Evolutionary conservation across 1,140 invertebrate species (phyloP).

Genomic region (Drosophila equinoxialis): DNA sequence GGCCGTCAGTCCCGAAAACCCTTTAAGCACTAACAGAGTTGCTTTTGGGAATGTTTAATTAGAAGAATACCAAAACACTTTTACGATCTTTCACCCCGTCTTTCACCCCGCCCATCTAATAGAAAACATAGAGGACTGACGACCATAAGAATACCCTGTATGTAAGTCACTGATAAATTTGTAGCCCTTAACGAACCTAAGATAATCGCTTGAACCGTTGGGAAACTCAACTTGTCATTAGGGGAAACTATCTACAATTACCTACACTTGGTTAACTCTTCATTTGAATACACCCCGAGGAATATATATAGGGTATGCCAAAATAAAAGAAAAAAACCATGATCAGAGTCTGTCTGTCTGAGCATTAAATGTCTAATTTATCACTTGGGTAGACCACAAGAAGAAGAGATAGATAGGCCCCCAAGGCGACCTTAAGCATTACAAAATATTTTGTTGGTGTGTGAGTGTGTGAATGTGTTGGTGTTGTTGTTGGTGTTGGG

Average conservation of each 20-base stretch:
- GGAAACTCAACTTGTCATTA: no score
- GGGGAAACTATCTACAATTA: neutral
- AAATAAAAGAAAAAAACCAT: neutral
- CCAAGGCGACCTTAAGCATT: slow-evolving; percentile 48
- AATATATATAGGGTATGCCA: slow-evolving; percentile 28
- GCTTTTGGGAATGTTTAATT: slow-evolving; percentile 67
- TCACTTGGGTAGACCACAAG: slow-evolving; percentile 35
- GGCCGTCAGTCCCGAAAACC: slow-evolving; percentile 35
- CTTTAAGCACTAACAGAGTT: slow-evolving; percentile 33
- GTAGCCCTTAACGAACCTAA: no score
- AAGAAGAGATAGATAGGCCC: slow-evolving; percentile 30
- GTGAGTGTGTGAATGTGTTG: slow-evolving; percentile 1
- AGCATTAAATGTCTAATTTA: slow-evolving; percentile 73
- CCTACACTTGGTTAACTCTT: no score
- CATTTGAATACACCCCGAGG: neutral
- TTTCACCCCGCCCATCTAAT: neutral
- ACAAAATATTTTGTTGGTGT: slow-evolving; percentile 23
- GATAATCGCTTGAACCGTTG: no score
- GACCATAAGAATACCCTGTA: neutral
- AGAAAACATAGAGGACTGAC: neutral
- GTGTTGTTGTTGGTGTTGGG: slow-evolving; percentile 4
- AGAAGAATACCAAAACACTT: slow-evolving; percentile 14
- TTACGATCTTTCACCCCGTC: slow-evolving; percentile 1
- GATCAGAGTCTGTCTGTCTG: slow-evolving; percentile 36
- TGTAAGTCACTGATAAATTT: no score